Base-by-base conservation (phyloP, 2,888 invertebrate species). In the Acanthoscelides obtectus region DNA sequence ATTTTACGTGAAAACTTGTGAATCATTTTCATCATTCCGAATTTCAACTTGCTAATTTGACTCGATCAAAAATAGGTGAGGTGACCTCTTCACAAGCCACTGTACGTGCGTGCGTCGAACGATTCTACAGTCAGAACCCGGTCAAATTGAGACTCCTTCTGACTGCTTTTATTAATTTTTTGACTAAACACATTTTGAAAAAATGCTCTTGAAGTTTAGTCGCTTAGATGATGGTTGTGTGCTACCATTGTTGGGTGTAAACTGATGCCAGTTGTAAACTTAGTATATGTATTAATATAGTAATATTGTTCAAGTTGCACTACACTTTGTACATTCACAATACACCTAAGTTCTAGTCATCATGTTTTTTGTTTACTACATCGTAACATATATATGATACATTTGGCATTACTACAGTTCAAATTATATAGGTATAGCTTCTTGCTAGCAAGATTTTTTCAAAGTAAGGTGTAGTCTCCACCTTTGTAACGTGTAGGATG, bases 251-350 rank as follows among this genome's bases (percentile, higher is more conserved):
- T 45, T 45, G 17, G 17, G 45, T 45, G 45, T 12, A 45, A 45
- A 45, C 45, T 45, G 45, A 45, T 45, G 45, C 45, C 45, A 45
- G 5, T 45, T 45, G 45, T 45, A 6, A 45, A 45, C 45, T 45
- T 45, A 45, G 45, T 45, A 45, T 45, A 45, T 45, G 45, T 45
- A 45, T 45, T n/a, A 45, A 45, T 45, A 45, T 45, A 45, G 45
- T 72, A 77, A 66, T 22, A 66, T 66, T 75, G 79, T 79, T 80
- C 79, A 78, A 81, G 81, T 81, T 83, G 82, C 83, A 83, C 83
- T 83, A 83, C 82, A 82, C 81, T 83, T 81, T 84, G 83, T 84
- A 84, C 85, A 84, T 84, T 83, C 84, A 85, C 85, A 81, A 85
- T 84, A 82, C 79, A 79, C 80, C 80, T 79, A 79, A 79, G 69